phyloP scores from a whole-genome alignment of 2,888 invertebrate genomes.

The Charanyca ferruginea region DNA sequence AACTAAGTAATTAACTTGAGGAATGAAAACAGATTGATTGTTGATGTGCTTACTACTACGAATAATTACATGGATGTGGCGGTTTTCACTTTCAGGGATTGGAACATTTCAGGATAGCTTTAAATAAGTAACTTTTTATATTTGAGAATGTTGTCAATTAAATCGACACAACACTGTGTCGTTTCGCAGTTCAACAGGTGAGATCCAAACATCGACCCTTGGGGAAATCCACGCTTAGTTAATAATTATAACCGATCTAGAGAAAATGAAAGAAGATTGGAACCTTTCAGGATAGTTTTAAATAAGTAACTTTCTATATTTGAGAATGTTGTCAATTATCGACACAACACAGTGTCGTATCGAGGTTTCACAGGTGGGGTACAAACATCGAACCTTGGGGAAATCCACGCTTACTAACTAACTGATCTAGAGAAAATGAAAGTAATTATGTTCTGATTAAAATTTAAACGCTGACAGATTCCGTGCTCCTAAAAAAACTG shows the following conservation, averaged over 20 bases:
- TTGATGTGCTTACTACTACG: constrained; percentile 12
- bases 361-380: background rate
- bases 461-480: background rate
- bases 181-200: background rate
- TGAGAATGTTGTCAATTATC: background rate
- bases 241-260: background rate
- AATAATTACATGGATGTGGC: background rate
- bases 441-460: background rate
- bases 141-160: background rate
- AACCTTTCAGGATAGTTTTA: background rate
- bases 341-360: background rate
- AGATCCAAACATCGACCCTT: background rate
- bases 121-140: background rate
- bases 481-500: background rate
- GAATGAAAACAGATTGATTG: constrained; percentile 36
- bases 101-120: background rate
- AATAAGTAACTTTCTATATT: background rate
- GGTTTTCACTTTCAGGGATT: constrained; percentile 32
- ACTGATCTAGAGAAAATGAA: background rate
- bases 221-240: background rate
- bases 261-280: no score
- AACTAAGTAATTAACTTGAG: constrained; percentile 50
- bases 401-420: background rate
- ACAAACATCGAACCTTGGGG: background rate
- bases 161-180: no score